Conservation (phyloP, 2,888 invertebrate species). For the Cremastobaeus sp. region DNA sequence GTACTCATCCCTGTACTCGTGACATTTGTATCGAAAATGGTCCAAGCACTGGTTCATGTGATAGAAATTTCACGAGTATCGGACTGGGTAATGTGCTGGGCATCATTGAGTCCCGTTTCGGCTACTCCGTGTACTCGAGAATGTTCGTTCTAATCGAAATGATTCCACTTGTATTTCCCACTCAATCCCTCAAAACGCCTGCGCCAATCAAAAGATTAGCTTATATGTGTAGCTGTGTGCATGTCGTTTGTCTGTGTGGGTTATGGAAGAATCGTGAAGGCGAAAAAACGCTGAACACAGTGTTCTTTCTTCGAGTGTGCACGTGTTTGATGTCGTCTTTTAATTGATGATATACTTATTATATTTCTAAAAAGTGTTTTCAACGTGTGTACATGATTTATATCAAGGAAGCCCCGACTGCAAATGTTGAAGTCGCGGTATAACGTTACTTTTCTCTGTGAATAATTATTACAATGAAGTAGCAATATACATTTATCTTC, state of each 20-base stretch:
- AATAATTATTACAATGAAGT: conserved; percentile 63
- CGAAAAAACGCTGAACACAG: conserved; percentile 29
- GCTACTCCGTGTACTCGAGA: no score
- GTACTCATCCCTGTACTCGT: no score
- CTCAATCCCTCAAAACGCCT: conserved; percentile 24
- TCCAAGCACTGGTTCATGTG: no score
- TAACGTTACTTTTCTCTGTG: conserved; percentile 61
- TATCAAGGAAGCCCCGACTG: conserved; percentile 64
- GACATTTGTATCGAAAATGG: no score
- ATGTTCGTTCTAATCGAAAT: conserved; percentile 38
- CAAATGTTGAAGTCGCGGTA: conserved; percentile 61
- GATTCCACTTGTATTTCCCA: conserved; percentile 25
- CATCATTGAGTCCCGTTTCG: no score
- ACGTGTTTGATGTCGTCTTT: conserved; percentile 24
- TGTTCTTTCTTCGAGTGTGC: conserved; percentile 16
- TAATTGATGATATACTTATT: conserved; percentile 60
- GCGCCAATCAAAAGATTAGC: conserved; percentile 6
- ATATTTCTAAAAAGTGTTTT: conserved; percentile 60
- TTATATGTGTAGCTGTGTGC: conserved; percentile 10
- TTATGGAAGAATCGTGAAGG: conserved; percentile 27
- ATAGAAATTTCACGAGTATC: no score
- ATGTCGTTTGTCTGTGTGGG: background rate
- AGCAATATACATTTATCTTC: conserved; percentile 60
- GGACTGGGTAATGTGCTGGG: no score
- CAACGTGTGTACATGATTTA: conserved; percentile 61